A percentile compares a stretch with the other conserved stretches of the same genome.
Conservation (phyloP, 2,113 vertebrate species). For the Isurus oxyrinchus region DNA sequence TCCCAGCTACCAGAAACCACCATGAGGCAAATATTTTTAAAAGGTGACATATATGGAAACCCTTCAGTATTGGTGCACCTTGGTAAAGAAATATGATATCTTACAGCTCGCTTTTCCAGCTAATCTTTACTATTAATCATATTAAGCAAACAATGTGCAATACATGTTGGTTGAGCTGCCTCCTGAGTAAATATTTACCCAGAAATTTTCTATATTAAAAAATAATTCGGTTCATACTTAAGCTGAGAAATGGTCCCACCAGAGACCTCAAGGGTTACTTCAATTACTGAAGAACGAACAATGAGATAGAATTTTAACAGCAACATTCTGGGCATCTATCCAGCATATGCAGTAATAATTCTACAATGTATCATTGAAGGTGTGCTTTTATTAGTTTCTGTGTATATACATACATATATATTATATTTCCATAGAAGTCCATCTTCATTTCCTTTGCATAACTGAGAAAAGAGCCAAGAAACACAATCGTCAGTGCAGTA, state of each 20-base stretch:
- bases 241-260: background rate
- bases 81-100: background rate
- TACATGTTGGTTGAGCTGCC: background rate
- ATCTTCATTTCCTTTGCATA: background rate
- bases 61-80: background rate
- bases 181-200: background rate
- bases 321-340: slow-evolving; percentile 3
- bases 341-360: background rate
- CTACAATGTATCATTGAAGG: background rate
- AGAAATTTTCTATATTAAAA: background rate
- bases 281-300: background rate
- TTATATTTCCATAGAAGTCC: slow-evolving; percentile 4
- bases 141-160: background rate
- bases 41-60: background rate
- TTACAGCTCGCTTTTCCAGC: background rate
- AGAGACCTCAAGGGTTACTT: background rate
- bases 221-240: background rate
- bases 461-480: background rate
- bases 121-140: slow-evolving; percentile 7
- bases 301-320: background rate
- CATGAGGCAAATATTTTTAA: background rate
- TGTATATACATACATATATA: background rate
- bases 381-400: background rate
- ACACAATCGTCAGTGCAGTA: background rate
- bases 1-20: background rate